Evolutionary conservation across 2,888 invertebrate species (phyloP).

Genomic region (Peribatodes rhomboidaria): DNA sequence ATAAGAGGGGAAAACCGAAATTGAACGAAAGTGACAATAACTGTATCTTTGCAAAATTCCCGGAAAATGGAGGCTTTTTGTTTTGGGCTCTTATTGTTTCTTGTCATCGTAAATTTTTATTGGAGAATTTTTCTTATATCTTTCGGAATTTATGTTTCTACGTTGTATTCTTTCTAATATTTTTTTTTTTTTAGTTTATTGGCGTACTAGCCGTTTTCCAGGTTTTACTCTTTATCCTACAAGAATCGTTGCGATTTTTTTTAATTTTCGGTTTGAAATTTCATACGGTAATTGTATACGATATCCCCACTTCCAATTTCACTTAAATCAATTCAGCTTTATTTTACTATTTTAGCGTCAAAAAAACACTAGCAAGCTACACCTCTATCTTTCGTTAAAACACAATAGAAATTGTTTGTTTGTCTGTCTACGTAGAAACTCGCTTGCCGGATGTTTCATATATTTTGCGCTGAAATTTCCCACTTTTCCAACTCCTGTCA

Average conservation of each 20-base stretch:
- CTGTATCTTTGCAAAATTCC: constrained; percentile 32
- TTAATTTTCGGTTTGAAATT: too few species aligned
- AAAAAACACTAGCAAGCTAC: too few species aligned
- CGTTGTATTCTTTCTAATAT: background rate
- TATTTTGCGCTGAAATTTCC: constrained; percentile 22
- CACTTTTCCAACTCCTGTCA: constrained; percentile 19
- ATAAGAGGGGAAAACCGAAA: constrained; percentile 42
- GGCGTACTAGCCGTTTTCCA: background rate
- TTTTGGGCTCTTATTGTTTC: constrained; percentile 20
- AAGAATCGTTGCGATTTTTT: too few species aligned
- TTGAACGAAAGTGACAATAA: constrained; percentile 41
- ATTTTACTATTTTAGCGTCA: too few species aligned
- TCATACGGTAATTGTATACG: too few species aligned
- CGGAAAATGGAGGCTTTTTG: constrained; percentile 24
- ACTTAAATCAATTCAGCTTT: too few species aligned
- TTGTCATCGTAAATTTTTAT: constrained; percentile 5
- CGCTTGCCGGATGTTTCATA: background rate
- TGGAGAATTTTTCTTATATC: background rate
- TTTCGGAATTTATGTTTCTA: background rate
- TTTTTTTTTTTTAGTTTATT: background rate
- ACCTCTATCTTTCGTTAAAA: too few species aligned
- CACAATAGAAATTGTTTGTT: background rate
- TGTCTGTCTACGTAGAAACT: background rate
- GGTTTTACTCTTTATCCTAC: too few species aligned
- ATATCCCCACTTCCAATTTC: too few species aligned